Conservation (phyloP, 2,888 invertebrate species). For the Argyresthia goedartella region DNA sequence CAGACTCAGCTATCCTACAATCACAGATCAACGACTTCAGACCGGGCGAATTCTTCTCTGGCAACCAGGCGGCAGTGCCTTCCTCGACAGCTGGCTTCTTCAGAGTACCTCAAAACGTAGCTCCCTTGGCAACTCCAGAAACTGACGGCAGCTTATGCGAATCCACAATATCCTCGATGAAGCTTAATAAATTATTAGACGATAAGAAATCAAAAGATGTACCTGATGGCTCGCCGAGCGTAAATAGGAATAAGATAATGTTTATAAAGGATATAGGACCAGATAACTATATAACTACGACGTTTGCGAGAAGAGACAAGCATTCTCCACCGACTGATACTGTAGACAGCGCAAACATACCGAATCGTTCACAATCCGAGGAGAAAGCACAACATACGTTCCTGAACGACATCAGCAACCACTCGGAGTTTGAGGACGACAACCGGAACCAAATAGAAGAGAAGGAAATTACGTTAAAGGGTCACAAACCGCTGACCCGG, state of each 20-base stretch:
- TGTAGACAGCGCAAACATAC: slow-evolving; percentile 39
- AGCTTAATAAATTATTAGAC: slow-evolving; percentile 55
- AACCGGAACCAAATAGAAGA: slow-evolving; percentile 64
- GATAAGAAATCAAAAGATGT: slow-evolving; percentile 53
- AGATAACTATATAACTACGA: slow-evolving; percentile 80
- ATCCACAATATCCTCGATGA: slow-evolving; percentile 63
- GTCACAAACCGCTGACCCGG: slow-evolving; percentile 78
- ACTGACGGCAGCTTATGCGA: slow-evolving; percentile 72
- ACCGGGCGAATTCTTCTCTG: slow-evolving; percentile 64
- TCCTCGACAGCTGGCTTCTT: slow-evolving; percentile 49
- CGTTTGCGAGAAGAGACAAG: slow-evolving; percentile 64
- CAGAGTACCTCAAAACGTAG: slow-evolving; percentile 54
- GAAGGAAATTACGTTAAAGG: slow-evolving; percentile 65
- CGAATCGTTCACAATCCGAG: slow-evolving; percentile 55
- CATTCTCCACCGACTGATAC: slow-evolving; percentile 29
- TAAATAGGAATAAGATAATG: slow-evolving; percentile 68
- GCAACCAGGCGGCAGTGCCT: slow-evolving; percentile 44
- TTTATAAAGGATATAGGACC: slow-evolving; percentile 77
- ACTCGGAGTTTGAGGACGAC: slow-evolving; percentile 62
- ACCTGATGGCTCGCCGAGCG: slow-evolving; percentile 49
- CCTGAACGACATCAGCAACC: slow-evolving; percentile 57
- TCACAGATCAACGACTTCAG: slow-evolving; percentile 52
- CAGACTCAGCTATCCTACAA: slow-evolving; percentile 51
- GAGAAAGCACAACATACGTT: slow-evolving; percentile 62
- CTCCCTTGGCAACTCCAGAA: slow-evolving; percentile 74